Conservation (phyloP, 1,140 invertebrate genomes). For the Bombus difficillimus region DNA sequence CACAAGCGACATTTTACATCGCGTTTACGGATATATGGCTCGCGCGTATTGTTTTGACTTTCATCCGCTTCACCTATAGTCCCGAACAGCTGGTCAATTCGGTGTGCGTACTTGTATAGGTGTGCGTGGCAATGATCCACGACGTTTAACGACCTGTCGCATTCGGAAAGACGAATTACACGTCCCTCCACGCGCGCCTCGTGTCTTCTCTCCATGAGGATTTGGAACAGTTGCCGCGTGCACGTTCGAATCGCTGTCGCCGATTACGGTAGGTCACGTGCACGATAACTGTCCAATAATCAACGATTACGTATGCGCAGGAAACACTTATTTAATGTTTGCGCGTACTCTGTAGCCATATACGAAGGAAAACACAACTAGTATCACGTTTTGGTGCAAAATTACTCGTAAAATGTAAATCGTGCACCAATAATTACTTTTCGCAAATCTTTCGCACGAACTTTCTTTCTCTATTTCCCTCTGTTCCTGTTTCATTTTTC, state of each 20-base stretch:
- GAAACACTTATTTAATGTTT: conserved; percentile 54
- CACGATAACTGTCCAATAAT: conserved; percentile 69
- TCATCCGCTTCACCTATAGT: background rate
- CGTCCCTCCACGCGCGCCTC: conserved; percentile 36
- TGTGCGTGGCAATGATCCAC: conserved; percentile 61
- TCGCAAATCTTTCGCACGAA: background rate
- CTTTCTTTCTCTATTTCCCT: background rate
- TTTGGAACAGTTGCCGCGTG: conserved; percentile 73
- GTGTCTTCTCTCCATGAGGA: conserved; percentile 59
- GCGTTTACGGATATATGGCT: background rate
- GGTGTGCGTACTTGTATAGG: conserved; percentile 34
- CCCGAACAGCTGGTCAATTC: conserved; percentile 44
- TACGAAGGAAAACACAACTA: conserved; percentile 3
- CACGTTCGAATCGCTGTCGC: conserved; percentile 69
- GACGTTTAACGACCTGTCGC: conserved; percentile 57
- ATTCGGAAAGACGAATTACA: conserved; percentile 50
- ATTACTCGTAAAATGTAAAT: background rate
- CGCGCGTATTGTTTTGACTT: conserved; percentile 63
- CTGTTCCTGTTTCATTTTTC: background rate
- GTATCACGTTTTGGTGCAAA: background rate
- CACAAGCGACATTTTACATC: too few species aligned
- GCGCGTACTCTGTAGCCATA: conserved; percentile 6
- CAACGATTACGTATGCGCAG: conserved; percentile 66
- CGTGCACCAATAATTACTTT: background rate
- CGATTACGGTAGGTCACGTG: conserved; percentile 77